Conservation (phyloP, 2,888 invertebrate genomes). For the Ennomos quercinarius region DNA sequence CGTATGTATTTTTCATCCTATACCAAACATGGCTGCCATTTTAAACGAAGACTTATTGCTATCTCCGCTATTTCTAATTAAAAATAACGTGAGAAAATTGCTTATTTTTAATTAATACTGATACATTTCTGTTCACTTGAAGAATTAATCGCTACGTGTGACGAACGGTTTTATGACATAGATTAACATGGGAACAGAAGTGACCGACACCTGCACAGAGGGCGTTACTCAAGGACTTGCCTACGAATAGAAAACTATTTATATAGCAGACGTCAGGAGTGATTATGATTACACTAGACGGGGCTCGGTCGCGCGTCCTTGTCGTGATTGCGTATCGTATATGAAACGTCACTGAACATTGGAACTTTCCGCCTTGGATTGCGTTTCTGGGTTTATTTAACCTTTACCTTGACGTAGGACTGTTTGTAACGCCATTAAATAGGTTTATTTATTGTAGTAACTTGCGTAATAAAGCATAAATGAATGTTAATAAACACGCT, state of each 20-base stretch:
- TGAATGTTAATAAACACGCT: too few relatives aligned
- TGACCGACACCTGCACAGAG: slow-evolving; percentile 34
- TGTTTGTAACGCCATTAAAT: slow-evolving; percentile 1
- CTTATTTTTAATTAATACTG: slow-evolving; percentile 21
- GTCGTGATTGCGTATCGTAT: slow-evolving; percentile 47
- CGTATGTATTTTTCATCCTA: slow-evolving; percentile 7
- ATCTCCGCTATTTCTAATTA: background rate
- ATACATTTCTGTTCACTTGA: slow-evolving; percentile 17
- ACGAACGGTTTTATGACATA: slow-evolving; percentile 10
- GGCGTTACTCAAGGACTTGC: slow-evolving; percentile 42
- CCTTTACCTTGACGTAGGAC: slow-evolving; percentile 15
- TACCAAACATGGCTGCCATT: slow-evolving; percentile 3
- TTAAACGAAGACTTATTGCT: background rate
- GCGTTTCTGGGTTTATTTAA: slow-evolving; percentile 9
- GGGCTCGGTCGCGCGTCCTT: slow-evolving; percentile 52
- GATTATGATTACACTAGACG: slow-evolving; percentile 46
- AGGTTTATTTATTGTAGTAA: too few relatives aligned
- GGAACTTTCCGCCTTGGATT: slow-evolving; percentile 19
- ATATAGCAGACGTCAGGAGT: slow-evolving; percentile 51
- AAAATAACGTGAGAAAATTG: background rate
- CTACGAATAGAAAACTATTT: slow-evolving; percentile 58
- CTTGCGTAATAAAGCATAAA: too few relatives aligned
- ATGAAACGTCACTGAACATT: slow-evolving; percentile 40
- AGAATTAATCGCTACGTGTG: slow-evolving; percentile 20
- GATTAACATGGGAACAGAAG: slow-evolving; percentile 22